phyloP scores from a whole-genome alignment of 2,113 vertebrate species.

The Globicephala melas region DNA sequence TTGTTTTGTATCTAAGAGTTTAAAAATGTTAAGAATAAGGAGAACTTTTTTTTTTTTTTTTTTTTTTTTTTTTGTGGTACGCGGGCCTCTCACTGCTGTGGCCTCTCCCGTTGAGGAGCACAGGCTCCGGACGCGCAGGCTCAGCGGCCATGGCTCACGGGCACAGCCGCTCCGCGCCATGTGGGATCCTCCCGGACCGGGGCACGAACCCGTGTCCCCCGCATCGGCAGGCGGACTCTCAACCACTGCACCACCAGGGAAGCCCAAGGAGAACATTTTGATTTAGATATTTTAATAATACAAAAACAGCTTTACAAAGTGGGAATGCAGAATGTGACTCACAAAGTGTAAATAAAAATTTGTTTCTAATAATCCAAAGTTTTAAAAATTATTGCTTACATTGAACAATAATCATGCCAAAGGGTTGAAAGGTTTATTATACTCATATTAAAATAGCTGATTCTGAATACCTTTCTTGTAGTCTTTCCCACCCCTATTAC shows the following conservation, averaged over 20 bases:
- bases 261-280: not conserved
- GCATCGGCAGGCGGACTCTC: too few relatives aligned
- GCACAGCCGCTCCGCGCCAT: too few relatives aligned
- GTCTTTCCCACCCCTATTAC: not conserved
- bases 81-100: too few relatives aligned
- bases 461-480: not conserved
- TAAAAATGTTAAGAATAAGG: constrained; percentile 38
- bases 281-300: constrained; percentile 34
- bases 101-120: too few relatives aligned
- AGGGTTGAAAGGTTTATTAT: not conserved
- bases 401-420: not conserved
- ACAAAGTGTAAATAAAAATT: not conserved
- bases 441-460: not conserved
- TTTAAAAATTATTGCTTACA: not conserved
- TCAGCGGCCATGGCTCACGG: too few relatives aligned
- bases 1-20: constrained; percentile 54
- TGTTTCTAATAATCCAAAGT: not conserved
- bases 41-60: not conserved
- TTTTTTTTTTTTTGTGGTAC: not conserved
- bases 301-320: constrained; percentile 18
- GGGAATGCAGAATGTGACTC: not conserved
- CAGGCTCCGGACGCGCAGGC: too few relatives aligned
- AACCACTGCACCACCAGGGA: too few relatives aligned
- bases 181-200: too few relatives aligned
- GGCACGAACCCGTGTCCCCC: too few relatives aligned